Evolutionary conservation across 1,140 invertebrate genomes (phyloP).

Genomic region (Cephus cinctus): DNA sequence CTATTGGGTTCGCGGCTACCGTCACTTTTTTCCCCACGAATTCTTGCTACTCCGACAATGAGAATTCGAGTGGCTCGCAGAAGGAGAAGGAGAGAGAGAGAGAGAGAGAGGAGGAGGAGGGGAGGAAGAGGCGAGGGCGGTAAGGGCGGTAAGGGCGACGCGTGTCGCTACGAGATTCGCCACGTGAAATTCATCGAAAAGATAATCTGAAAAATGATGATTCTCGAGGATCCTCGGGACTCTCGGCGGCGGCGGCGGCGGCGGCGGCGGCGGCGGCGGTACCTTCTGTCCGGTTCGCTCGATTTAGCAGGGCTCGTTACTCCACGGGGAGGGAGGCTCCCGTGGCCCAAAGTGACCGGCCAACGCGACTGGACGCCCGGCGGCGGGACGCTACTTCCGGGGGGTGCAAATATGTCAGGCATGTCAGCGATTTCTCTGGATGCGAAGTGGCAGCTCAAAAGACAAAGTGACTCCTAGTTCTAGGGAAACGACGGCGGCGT

Average conservation of each 20-base stretch:
- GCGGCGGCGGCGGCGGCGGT: too few species aligned
- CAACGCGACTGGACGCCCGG: neutral
- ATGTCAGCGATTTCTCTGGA: too few species aligned
- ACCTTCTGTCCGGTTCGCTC: slow-evolving; percentile 36
- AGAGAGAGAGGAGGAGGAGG: neutral
- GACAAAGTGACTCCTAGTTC: too few species aligned
- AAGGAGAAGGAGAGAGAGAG: neutral
- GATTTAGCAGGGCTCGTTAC: slow-evolving; percentile 36
- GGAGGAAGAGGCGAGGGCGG: too few species aligned
- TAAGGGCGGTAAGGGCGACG: too few species aligned
- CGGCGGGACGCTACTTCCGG: too few species aligned
- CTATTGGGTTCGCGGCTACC: slow-evolving; percentile 36
- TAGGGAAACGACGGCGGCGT: too few species aligned
- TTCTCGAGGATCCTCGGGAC: slow-evolving; percentile 26
- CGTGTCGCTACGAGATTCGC: slow-evolving; percentile 17
- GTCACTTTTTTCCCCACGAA: slow-evolving; percentile 25
- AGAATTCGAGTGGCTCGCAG: too few species aligned
- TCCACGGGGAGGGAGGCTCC: slow-evolving; percentile 27
- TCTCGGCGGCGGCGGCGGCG: too few species aligned
- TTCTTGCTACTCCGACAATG: too few species aligned
- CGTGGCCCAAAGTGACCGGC: slow-evolving; percentile 27
- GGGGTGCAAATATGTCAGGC: too few species aligned
- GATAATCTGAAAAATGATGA: slow-evolving; percentile 36
- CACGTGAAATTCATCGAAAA: slow-evolving; percentile 27
- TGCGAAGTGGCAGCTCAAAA: too few species aligned